Percentiles rank a stretch among this genome's conserved stretches.
Evolutionary conservation across 2,888 invertebrate species (phyloP).

Genomic region (Drosophila mimetica): DNA sequence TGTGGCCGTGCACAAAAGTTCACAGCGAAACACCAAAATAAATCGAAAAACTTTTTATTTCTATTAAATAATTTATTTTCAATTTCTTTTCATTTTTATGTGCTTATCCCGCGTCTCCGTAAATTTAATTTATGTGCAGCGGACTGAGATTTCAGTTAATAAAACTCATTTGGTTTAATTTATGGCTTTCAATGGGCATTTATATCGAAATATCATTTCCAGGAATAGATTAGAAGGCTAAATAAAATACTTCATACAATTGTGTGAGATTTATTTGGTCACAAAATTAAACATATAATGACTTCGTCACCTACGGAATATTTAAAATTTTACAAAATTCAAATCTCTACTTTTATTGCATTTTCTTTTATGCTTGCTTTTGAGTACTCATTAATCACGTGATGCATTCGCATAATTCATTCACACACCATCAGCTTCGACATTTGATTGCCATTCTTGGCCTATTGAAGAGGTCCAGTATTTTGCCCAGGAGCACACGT

Average conservation of each 20-base stretch:
- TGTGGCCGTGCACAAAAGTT: slow-evolving; percentile 57
- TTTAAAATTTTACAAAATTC: not conserved
- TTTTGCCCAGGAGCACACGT: not conserved
- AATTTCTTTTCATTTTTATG: slow-evolving; percentile 39
- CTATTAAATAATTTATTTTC: slow-evolving; percentile 78
- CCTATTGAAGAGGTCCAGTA: slow-evolving; percentile 1
- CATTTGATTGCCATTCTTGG: slow-evolving; percentile 6
- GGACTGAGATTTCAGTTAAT: slow-evolving; percentile 23
- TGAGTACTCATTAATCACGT: slow-evolving; percentile 22
- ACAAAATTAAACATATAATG: too few species aligned
- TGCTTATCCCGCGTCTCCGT: not conserved
- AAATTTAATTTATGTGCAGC: slow-evolving; percentile 30
- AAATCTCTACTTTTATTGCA: not conserved
- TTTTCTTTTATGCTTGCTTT: slow-evolving; percentile 1
- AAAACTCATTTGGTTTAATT: slow-evolving; percentile 31
- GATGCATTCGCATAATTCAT: slow-evolving; percentile 21
- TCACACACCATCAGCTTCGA: slow-evolving; percentile 24
- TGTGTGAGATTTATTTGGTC: too few species aligned
- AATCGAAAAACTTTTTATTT: slow-evolving; percentile 76
- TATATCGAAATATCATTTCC: not conserved
- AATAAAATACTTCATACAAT: not conserved
- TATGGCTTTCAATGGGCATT: slow-evolving; percentile 3
- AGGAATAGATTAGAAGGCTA: too few species aligned
- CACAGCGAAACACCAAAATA: slow-evolving; percentile 63
- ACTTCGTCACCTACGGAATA: not conserved